These are phyloP conservation scores for Corythornis madagascariensis DNA, from an alignment of 2,113 vertebrate genomes.

Conservation along the genomic window DNA sequence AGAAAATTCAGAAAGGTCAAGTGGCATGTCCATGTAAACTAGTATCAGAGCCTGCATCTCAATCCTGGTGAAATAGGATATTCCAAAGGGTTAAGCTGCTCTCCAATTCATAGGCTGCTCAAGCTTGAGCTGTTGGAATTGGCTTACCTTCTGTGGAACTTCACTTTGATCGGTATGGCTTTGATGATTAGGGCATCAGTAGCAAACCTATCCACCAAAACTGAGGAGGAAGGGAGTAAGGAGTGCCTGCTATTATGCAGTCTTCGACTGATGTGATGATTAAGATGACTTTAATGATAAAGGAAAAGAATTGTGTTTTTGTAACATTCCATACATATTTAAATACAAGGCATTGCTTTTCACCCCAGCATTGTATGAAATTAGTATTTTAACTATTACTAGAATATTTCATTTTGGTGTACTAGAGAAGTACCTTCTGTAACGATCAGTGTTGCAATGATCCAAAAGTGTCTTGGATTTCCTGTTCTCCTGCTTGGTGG, in stretches of 20 bases:
- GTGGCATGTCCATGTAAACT: fast-evolving
- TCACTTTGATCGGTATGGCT: constrained; percentile 3
- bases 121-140: background rate
- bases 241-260: background rate
- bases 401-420: background rate
- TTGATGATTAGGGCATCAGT: background rate
- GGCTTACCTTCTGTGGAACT: background rate
- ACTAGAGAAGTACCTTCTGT: background rate
- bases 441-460: background rate
- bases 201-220: background rate
- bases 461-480: background rate
- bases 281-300: background rate
- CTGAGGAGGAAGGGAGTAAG: background rate
- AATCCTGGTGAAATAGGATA: background rate
- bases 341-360: background rate
- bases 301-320: background rate
- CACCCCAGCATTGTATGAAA: background rate
- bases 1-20: background rate
- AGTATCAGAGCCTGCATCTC: background rate
- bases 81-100: background rate
- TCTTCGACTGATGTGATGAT: background rate
- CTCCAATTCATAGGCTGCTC: background rate
- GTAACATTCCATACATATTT: background rate
- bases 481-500: fast-evolving
- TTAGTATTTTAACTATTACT: background rate